Conservation (phyloP, 2,888 invertebrate genomes). For the Noctua comes region DNA sequence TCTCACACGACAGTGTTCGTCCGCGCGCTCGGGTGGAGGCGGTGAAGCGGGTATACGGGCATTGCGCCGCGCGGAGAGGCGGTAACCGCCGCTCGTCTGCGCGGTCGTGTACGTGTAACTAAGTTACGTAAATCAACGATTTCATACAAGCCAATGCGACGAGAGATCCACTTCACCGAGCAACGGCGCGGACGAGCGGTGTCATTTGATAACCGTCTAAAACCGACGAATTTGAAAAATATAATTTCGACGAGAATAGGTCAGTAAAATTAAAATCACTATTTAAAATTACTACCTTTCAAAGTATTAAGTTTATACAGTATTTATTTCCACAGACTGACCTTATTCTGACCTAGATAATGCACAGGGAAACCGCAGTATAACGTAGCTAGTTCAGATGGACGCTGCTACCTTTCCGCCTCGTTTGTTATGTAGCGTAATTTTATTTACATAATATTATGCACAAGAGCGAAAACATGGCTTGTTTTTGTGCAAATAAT, state of each 20-base stretch:
- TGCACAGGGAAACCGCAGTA: constrained; percentile 26
- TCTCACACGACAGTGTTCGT: not conserved
- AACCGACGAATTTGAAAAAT: not conserved
- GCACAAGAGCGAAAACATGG: not conserved
- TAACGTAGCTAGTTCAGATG: constrained; percentile 22
- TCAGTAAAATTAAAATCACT: not conserved
- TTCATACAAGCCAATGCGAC: too few relatives aligned
- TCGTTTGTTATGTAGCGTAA: constrained; percentile 27
- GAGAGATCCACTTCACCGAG: not conserved
- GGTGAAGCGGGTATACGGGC: not conserved
- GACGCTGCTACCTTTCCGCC: constrained; percentile 25
- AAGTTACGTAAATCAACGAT: not conserved
- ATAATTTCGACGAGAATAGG: not conserved
- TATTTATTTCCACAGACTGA: constrained; percentile 16
- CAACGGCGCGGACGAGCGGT: not conserved
- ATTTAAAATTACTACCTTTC: not conserved
- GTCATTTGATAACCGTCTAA: not conserved
- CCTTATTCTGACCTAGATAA: constrained; percentile 40
- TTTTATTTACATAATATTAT: constrained; percentile 35
- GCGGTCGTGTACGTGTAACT: not conserved
- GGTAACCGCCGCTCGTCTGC: not conserved
- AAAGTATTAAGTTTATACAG: not conserved
- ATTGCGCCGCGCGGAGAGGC: not conserved
- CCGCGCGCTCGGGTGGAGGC: not conserved
- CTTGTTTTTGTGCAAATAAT: not conserved